A percentile compares a stretch with the other conserved stretches of the same genome.
Conservation (phyloP, 2,797 vertebrate species). For the Acrossocheilus wenchowensis region DNA sequence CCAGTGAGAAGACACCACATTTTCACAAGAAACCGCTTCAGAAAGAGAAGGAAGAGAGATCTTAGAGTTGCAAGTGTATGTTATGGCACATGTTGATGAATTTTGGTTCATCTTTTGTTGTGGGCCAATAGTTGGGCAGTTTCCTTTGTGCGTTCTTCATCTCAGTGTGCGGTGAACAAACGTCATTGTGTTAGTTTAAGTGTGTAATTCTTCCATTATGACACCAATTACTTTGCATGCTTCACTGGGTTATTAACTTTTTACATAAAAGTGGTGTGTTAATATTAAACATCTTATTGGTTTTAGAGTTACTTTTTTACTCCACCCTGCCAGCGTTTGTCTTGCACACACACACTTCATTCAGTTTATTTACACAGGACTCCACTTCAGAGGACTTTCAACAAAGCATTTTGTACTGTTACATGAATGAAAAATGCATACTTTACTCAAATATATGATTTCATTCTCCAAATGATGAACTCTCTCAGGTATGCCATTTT, state of each 20-base stretch:
- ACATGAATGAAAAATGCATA: neutral
- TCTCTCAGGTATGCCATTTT: constrained; percentile 91
- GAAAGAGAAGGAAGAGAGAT: constrained; percentile 7
- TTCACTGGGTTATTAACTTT: constrained; percentile 9
- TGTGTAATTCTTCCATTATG: neutral
- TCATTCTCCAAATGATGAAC: neutral
- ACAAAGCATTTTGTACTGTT: neutral
- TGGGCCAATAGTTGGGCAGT: neutral
- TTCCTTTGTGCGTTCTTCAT: neutral
- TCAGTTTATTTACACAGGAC: constrained; percentile 10
- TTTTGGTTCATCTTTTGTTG: neutral
- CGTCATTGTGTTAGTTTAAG: constrained; percentile 3
- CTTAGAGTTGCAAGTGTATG: neutral
- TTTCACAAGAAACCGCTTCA: neutral
- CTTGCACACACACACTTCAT: constrained; percentile 31
- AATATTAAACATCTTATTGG: constrained; percentile 8
- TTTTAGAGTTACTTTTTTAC: constrained; percentile 18
- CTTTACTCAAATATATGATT: neutral
- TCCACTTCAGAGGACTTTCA: constrained; percentile 5
- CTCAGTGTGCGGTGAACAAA: neutral
- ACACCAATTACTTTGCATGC: neutral
- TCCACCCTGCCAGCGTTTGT: constrained; percentile 39
- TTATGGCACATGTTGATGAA: neutral
- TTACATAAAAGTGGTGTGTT: neutral
- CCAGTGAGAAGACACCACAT: constrained; percentile 22